These are phyloP conservation scores for Leptinotarsa lineolata DNA, from an alignment of 1,140 invertebrate genomes.

Conservation along the genomic window DNA sequence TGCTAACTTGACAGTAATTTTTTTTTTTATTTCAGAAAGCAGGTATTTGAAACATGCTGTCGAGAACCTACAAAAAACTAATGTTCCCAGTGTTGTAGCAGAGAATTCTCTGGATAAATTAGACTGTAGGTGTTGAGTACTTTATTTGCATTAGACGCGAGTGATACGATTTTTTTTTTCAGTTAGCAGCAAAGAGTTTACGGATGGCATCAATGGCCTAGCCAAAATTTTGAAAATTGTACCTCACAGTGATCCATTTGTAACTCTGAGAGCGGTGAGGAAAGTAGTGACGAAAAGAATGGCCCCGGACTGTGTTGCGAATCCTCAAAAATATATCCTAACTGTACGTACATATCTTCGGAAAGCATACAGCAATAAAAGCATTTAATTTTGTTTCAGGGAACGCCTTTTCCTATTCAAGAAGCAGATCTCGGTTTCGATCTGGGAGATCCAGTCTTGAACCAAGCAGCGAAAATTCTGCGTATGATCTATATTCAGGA, in stretches of 20 bases:
- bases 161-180: slow-evolving; percentile 51
- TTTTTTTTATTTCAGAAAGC: slow-evolving; percentile 63
- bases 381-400: slow-evolving; percentile 55
- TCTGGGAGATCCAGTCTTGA: slow-evolving; percentile 70
- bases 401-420: slow-evolving; percentile 70
- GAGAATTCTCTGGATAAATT: slow-evolving; percentile 83
- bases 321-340: slow-evolving; percentile 59
- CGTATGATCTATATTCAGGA: slow-evolving; percentile 90
- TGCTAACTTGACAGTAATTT: background rate
- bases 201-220: slow-evolving; percentile 75
- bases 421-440: slow-evolving; percentile 72
- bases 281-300: slow-evolving; percentile 70
- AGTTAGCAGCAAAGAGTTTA: slow-evolving; percentile 85
- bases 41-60: slow-evolving; percentile 72
- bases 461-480: slow-evolving; percentile 81
- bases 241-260: slow-evolving; percentile 79
- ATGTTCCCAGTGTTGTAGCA: slow-evolving; percentile 70
- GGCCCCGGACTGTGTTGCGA: slow-evolving; percentile 68
- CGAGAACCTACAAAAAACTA: slow-evolving; percentile 63
- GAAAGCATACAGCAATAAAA: background rate
- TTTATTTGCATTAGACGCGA: background rate
- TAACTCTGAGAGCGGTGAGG: slow-evolving; percentile 76
- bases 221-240: slow-evolving; percentile 80
- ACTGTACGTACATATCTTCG: slow-evolving; percentile 41
- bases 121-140: slow-evolving; percentile 71